A percentile compares a stretch with the other conserved stretches of the same genome.
phyloP scores from a whole-genome alignment of 1,140 invertebrate species.

The Saccostrea cuccullata region DNA sequence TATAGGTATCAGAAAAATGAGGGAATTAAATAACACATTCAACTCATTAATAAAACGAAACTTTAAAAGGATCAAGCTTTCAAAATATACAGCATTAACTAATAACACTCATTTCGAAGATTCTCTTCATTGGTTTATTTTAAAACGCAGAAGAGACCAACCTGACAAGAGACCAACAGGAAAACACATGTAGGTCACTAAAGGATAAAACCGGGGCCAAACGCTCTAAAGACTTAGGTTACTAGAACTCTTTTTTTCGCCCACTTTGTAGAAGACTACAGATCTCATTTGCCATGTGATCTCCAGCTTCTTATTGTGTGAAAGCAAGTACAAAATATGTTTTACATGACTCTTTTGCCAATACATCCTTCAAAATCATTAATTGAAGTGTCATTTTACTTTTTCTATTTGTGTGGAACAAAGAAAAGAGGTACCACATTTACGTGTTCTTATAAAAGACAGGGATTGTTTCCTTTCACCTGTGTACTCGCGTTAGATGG shows the following conservation, averaged over 20 bases:
- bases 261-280: neutral
- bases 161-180: neutral
- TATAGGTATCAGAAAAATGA: too few species aligned
- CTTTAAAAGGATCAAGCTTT: too few species aligned
- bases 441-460: constrained; percentile 1
- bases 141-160: neutral
- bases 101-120: neutral
- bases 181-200: neutral
- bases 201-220: neutral
- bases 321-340: neutral
- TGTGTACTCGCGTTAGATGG: neutral
- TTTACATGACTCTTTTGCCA: constrained; percentile 2
- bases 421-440: neutral
- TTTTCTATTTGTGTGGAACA: neutral
- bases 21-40: too few species aligned
- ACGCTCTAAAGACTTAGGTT: neutral
- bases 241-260: neutral
- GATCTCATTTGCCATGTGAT: neutral
- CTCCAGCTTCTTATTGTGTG: neutral
- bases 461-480: neutral
- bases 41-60: too few species aligned
- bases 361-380: neutral
- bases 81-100: too few species aligned
- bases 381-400: neutral
- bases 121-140: neutral